Percentiles rank a stretch among this genome's conserved stretches.
These are phyloP conservation scores for Erpobdella octoculata DNA, from an alignment of 2,888 invertebrate genomes.

Conservation along the genomic window DNA sequence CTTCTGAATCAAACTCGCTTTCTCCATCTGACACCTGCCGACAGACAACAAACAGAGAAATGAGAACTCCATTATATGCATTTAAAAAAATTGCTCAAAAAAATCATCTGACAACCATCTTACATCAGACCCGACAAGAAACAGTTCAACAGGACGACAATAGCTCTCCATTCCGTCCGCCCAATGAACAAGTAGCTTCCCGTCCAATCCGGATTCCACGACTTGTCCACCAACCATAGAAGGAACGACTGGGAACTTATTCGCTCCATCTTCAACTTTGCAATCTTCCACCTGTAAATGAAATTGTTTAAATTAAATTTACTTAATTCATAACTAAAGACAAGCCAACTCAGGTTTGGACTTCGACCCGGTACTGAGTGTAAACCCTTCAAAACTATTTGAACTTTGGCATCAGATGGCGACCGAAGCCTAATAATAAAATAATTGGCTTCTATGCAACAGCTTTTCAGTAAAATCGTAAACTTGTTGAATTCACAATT, in stretches of 20 bases:
- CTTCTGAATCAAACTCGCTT: constrained; percentile 39
- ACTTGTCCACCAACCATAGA: constrained; percentile 72
- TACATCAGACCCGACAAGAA: constrained; percentile 55
- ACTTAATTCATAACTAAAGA: too few relatives aligned
- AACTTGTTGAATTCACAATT: too few relatives aligned
- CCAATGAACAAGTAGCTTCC: constrained; percentile 82
- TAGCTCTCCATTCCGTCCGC: constrained; percentile 73
- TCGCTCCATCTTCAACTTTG: not conserved
- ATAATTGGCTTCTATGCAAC: too few relatives aligned
- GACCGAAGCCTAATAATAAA: too few relatives aligned
- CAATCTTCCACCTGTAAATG: not conserved
- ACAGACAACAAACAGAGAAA: not conserved
- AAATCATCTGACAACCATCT: too few relatives aligned
- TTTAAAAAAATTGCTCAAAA: too few relatives aligned
- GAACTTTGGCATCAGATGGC: too few relatives aligned
- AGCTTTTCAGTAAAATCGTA: too few relatives aligned
- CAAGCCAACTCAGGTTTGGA: too few relatives aligned
- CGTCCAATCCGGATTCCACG: constrained; percentile 73
- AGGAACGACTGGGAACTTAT: not conserved
- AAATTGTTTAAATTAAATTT: not conserved
- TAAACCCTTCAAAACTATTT: too few relatives aligned
- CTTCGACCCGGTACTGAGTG: too few relatives aligned
- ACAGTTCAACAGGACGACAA: constrained; percentile 86
- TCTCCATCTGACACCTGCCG: constrained; percentile 29
- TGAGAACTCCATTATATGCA: too few relatives aligned